A percentile compares a stretch with the other conserved stretches of the same genome.
These are phyloP conservation scores for Drosophila pandora DNA, from an alignment of 1,140 invertebrate genomes.

Conservation along the genomic window DNA sequence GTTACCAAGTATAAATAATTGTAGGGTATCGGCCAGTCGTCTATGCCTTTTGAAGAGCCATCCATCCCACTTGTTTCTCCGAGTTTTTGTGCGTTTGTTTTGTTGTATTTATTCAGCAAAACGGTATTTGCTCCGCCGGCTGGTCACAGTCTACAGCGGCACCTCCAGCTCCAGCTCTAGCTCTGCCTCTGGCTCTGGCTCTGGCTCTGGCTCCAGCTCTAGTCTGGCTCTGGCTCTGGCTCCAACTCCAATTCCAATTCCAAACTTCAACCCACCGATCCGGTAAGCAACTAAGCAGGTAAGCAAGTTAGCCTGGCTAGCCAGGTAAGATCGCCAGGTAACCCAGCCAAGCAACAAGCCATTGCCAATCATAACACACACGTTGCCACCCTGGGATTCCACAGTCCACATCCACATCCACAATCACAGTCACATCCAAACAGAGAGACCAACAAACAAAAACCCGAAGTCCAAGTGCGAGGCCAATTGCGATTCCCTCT, in stretches of 20 bases:
- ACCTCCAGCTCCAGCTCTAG: constrained; percentile 13
- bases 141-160: constrained; percentile 48
- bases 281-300: constrained; percentile 17
- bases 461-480: constrained; percentile 20
- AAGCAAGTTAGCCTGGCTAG: constrained; percentile 8
- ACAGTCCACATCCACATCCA: not conserved
- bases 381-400: constrained; percentile 60
- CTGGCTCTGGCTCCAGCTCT: not conserved
- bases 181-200: not conserved
- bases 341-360: constrained; percentile 35
- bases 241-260: not conserved
- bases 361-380: constrained; percentile 79
- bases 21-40: not conserved
- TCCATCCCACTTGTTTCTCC: constrained; percentile 12
- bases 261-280: constrained; percentile 20
- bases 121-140: constrained; percentile 70
- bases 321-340: not conserved
- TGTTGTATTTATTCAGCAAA: constrained; percentile 71
- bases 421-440: constrained; percentile 18
- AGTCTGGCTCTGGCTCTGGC: not conserved
- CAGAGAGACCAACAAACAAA: not conserved
- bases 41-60: not conserved
- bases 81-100: constrained; percentile 43
- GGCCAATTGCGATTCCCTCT: constrained; percentile 31
- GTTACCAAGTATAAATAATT: not conserved